phyloP scores from a whole-genome alignment of 2,797 vertebrate species.

The Urophycis tenuis region DNA sequence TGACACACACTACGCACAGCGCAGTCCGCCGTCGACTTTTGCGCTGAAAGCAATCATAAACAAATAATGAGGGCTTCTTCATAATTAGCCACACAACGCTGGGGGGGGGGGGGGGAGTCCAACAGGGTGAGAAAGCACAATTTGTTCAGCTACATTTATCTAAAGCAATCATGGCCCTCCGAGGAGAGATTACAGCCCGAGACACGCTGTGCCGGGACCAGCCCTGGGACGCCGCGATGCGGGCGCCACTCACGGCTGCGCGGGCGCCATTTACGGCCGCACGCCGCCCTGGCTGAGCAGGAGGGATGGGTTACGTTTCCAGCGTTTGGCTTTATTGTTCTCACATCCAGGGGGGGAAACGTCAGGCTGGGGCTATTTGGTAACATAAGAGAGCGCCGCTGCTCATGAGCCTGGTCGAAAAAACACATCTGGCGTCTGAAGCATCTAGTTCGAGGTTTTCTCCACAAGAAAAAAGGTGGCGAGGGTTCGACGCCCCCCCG shows the following conservation, averaged over 20 bases:
- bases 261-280: too few relatives aligned
- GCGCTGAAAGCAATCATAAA: constrained; percentile 36
- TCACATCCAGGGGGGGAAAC: background rate
- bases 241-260: too few relatives aligned
- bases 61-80: background rate
- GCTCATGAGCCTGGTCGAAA: background rate
- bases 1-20: constrained; percentile 1
- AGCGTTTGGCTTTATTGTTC: background rate
- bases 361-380: background rate
- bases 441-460: background rate
- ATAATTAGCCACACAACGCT: background rate
- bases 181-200: constrained; percentile 49
- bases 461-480: background rate
- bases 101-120: constrained; percentile 18
- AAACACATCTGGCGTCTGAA: too few relatives aligned
- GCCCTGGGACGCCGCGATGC: too few relatives aligned
- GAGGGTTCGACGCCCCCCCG: background rate
- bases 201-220: constrained; percentile 34
- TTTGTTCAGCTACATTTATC: constrained; percentile 56
- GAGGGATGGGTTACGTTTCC: background rate
- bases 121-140: constrained; percentile 18
- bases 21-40: background rate
- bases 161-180: constrained; percentile 43
- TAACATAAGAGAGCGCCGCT: background rate
- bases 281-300: background rate